Conservation (phyloP, 2,888 invertebrate species). For the Smittia aterrima region DNA sequence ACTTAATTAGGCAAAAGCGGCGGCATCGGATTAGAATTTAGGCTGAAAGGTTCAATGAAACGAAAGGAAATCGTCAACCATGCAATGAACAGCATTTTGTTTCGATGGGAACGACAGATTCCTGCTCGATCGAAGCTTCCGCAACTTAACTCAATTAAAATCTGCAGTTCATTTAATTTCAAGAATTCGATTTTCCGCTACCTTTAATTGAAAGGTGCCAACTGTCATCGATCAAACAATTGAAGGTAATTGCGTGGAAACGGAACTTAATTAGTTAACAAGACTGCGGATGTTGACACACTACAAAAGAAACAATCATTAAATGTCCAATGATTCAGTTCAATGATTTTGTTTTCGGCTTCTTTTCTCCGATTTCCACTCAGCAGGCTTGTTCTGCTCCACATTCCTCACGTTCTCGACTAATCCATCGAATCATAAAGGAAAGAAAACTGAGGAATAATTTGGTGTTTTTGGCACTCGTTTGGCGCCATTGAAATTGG, state of each 20-base stretch:
- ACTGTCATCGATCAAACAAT: constrained; percentile 18
- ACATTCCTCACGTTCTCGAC: background rate
- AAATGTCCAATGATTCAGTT: constrained; percentile 22
- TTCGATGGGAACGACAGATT: background rate
- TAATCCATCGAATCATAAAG: constrained; percentile 7
- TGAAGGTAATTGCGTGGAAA: constrained; percentile 31
- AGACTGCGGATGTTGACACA: background rate
- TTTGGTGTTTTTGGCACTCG: constrained; percentile 39
- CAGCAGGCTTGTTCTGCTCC: background rate
- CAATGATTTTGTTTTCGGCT: background rate
- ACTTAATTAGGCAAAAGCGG: constrained; percentile 36
- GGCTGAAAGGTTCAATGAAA: background rate
- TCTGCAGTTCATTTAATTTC: background rate
- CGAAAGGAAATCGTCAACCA: background rate
- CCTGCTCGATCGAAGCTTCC: background rate
- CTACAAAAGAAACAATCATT: background rate
- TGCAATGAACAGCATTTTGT: background rate
- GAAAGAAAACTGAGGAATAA: constrained; percentile 14
- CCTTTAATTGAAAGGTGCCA: constrained; percentile 24
- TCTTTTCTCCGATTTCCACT: background rate
- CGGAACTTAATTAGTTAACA: constrained; percentile 34
- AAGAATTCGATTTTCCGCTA: background rate
- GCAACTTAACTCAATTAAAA: background rate
- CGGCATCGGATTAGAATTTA: constrained; percentile 7
- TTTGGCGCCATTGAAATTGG: constrained; percentile 36